Base-by-base conservation (phyloP, 2,797 vertebrate genomes). In the Bovichtus diacanthus region DNA sequence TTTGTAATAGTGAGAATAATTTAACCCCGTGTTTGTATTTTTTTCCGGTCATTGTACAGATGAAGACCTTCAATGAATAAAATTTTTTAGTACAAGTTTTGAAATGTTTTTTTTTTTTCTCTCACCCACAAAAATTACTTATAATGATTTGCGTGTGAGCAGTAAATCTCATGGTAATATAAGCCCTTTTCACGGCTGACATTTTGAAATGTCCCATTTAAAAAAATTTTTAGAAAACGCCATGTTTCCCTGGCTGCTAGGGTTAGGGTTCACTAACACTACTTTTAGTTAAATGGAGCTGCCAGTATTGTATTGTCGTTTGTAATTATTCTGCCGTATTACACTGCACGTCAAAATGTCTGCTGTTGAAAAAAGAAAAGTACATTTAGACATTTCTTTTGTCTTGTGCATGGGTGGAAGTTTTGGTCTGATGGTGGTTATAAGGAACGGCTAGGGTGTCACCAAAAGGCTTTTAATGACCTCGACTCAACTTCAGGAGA, bases 11-110 rank as follows among this genome's bases (percentile, higher is more conserved):
- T 88, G 56, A 76, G 62, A 84, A 74, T 90, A 83, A 88, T 87
- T 92, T 90, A 84, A 88, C 83, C 83, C 55, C 7, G 36, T 80
- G 62, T 89, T 91, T 83, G 67, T 89, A 49, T 81, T 74, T 77
- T 61, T 82, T 78, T 87, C 81, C 6, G 71, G 65, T 88, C 78
- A 74, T 54, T 95, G 93, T 95, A 93, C 93, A 92, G 86, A 83
- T 89, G 56, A 90, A 62, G 75, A 83, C 77, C 64, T 72, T 83
- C 66, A 70, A 66, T 60, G 25, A 95, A 94, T 94, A 95, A 94
- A 95, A 44, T 4, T 4, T 92, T 95, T 95, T 95, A 94, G 87
- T 92, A 94, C 67, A 90, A 85, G 2, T 41, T 72, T 50, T 71
- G n/a, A n/a, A 43, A 8, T 58, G 25, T 70, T 43, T 43, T 18